Conservation (phyloP, 35 echinoderm and acorn worm genomes). For the Acanthaster planci region DNA sequence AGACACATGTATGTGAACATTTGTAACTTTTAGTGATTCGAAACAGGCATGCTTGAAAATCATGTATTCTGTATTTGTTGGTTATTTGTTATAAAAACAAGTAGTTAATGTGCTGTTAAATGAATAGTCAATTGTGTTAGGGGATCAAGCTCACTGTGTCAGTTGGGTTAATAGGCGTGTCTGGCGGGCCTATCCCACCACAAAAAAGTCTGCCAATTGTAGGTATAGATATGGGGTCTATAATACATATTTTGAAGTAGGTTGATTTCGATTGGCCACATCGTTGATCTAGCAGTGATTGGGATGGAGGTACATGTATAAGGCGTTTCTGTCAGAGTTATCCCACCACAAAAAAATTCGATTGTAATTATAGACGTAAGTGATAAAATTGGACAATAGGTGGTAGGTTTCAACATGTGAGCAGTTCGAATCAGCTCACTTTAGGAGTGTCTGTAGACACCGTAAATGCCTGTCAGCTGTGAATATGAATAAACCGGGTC, state of each 20-base stretch:
- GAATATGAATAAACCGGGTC: no score
- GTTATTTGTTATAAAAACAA: neutral
- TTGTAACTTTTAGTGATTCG: neutral
- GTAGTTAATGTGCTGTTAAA: neutral
- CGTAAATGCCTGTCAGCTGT: no score
- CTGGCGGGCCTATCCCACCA: neutral
- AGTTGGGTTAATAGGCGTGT: neutral
- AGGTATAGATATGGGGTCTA: no score
- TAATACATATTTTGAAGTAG: neutral
- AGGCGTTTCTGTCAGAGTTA: neutral
- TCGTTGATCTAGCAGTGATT: no score
- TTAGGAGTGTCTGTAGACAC: no score
- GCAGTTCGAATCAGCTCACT: no score
- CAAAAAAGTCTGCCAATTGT: neutral
- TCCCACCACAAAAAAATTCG: no score
- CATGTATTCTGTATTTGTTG: neutral
- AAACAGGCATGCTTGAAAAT: neutral
- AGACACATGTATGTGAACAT: neutral
- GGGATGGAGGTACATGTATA: no score
- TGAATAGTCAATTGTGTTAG: neutral
- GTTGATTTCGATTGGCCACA: no score
- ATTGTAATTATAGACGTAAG: no score
- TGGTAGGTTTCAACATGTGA: no score
- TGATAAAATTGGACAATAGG: no score
- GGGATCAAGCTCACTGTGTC: neutral